Evolutionary conservation across 1,140 invertebrate genomes (phyloP), one percentile per base, ranked within the genome.

Genomic region (Elysia chlorotica): DNA sequence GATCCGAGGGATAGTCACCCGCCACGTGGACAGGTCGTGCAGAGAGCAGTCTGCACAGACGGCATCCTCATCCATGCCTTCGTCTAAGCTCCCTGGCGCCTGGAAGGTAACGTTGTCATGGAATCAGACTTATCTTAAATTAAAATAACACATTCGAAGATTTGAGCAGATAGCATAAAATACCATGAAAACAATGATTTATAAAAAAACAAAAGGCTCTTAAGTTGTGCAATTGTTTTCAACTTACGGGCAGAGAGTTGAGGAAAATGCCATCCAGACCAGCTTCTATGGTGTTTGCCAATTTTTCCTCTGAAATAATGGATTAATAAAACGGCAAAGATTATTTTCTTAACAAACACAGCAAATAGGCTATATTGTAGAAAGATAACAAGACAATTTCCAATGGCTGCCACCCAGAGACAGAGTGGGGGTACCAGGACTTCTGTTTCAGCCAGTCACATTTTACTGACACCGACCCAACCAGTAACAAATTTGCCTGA

Each of bases 11-110:
- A 94, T 91, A 10, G 90, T 90, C 0, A 93, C 90, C 73, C 91
- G 83, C 92, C 92, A 94, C 0, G 91, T 89, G 76, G 90, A 93
- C 14, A 94, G 83, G 83, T 93, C 92, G 71, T 91, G 88, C 37
- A 78, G 83, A 66, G 76, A 84, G 83, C 74, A 82, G 72, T 91
- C 90, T 21, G 71, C 31, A 25, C 68, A 21, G 6, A 21, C n/a
- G 2, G 74, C 63, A 10, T 38, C 41, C 38, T 76, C 76, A 33
- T 69, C 67, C 31, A 65, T 56, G 19, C 84, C 82, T 31, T 82
- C 83, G 54, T 85, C 82, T 25, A 83, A 35, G 6, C 76, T 80
- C 69, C 74, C 76, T 59, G 76, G 74, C 25, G 79, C 78, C 83
- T 83, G 75, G 53, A 74, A 62, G n/a, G n/a, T n/a, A n/a, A n/a